Evolutionary conservation across 2,113 vertebrate species (phyloP).

Genomic region (Heliornis fulica): DNA sequence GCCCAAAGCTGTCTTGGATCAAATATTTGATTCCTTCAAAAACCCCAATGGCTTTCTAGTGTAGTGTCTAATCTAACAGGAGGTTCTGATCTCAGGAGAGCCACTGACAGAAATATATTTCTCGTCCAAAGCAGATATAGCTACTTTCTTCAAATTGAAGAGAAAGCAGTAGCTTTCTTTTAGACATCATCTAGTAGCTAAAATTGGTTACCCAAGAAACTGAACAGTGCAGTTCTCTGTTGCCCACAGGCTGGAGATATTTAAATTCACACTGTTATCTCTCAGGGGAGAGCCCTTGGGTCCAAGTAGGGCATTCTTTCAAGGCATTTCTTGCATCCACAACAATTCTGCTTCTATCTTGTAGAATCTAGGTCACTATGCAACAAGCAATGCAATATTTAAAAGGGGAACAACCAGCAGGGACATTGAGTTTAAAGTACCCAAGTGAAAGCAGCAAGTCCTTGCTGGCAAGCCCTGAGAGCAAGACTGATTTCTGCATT

Average conservation of each 20-base stretch:
- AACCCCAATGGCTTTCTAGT: neutral
- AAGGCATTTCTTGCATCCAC: neutral
- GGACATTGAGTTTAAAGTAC: neutral
- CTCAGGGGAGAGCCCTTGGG: neutral
- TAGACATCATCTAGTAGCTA: neutral
- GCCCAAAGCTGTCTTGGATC: neutral
- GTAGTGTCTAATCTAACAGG: neutral
- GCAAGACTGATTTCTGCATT: neutral
- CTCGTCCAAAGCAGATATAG: neutral
- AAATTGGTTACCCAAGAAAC: neutral
- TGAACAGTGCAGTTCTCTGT: neutral
- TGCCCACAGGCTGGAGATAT: slow-evolving; percentile 4
- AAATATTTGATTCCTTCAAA: neutral
- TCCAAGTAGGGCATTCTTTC: slow-evolving; percentile 26
- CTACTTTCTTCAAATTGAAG: neutral
- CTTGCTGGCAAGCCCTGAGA: neutral
- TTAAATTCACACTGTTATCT: neutral
- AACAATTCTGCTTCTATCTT: slow-evolving; percentile 16
- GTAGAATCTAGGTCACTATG: slow-evolving; percentile 50
- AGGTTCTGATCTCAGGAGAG: neutral
- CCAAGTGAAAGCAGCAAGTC: neutral
- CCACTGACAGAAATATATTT: neutral
- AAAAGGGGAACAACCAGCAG: neutral
- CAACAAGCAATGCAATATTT: slow-evolving; percentile 54
- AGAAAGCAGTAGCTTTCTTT: neutral